These are phyloP conservation scores for Palythoa grandis DNA, from an alignment of 92 coral and sea anemone genomes.

Conservation along the genomic window DNA sequence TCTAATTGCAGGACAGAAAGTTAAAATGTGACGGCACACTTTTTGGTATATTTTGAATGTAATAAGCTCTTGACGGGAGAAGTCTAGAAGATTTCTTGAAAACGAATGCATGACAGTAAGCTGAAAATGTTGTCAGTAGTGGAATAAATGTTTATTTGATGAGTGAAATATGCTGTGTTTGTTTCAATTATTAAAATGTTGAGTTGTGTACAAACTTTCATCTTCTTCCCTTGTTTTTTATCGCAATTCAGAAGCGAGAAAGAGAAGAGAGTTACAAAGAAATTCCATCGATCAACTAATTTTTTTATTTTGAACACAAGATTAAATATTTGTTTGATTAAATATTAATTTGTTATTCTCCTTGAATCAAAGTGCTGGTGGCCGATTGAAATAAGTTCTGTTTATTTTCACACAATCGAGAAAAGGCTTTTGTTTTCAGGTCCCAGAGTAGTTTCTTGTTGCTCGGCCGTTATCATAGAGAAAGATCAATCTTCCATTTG, in stretches of 20 bases:
- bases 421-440: too few relatives aligned
- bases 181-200: neutral
- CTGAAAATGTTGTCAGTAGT: neutral
- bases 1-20: slow-evolving; percentile 13
- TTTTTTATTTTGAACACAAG: neutral
- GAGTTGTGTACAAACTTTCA: neutral
- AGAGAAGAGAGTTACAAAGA: neutral
- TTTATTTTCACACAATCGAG: neutral
- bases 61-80: neutral
- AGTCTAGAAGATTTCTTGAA: neutral
- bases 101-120: neutral
- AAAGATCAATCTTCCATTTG: too few relatives aligned
- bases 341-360: slow-evolving; percentile 6
- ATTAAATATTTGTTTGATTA: neutral
- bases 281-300: neutral
- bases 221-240: neutral
- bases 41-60: neutral
- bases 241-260: neutral
- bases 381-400: neutral
- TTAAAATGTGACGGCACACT: neutral
- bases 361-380: neutral
- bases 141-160: neutral
- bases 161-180: slow-evolving; percentile 16
- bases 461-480: too few relatives aligned
- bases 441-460: too few relatives aligned